Base-by-base conservation (phyloP, 2,888 invertebrate genomes). In the Platerodrilus igneus region DNA sequence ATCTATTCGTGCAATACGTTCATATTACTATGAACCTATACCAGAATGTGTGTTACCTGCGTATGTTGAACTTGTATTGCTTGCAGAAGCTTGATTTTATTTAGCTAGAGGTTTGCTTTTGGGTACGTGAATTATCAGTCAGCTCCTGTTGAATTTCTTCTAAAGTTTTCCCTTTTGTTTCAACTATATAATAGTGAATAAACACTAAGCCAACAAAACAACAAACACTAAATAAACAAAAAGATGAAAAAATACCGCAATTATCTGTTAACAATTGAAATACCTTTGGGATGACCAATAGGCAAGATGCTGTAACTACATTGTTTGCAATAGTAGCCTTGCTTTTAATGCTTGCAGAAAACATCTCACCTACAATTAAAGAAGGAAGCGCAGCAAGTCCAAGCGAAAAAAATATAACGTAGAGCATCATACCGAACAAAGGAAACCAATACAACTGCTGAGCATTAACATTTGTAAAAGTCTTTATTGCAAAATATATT, bases 381-480 rank as follows among this genome's bases (percentile, higher is more conserved):
- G 57, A 56, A 2, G 64, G 63, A 9, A 64, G 47, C 2, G 59
- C 50, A 3, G 55, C 57, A 17, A 59, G 37, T 4, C 63, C 64
- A 21, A 48, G 45, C 7, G 30, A 25, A 21, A 34, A 43, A 6
- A 37, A 19, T 3, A 41, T 21, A 2, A 60, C 41, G 37, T 52
- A 65, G 1, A 55, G 9, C 2, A 62, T 43, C 54, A 65, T 51
- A 8, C 58, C 58, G 3, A 51, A 48, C 4, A 64, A 17, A 1
- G 65, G 65, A 30, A 64, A 41, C 62, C 62, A 64, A n/a, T n/a
- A n/a, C n/a, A n/a, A n/a, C n/a, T n/a, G n/a, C n/a, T n/a, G n/a
- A n/a, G n/a, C n/a, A n/a, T n/a, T n/a, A n/a, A n/a, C n/a, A n/a
- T n/a, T n/a, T n/a, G n/a, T n/a, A n/a, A n/a, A n/a, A n/a, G n/a